A percentile compares a stretch with the other conserved stretches of the same genome.
phyloP scores from a whole-genome alignment of 1,140 invertebrate genomes.

The Mesaphorura yosii region DNA sequence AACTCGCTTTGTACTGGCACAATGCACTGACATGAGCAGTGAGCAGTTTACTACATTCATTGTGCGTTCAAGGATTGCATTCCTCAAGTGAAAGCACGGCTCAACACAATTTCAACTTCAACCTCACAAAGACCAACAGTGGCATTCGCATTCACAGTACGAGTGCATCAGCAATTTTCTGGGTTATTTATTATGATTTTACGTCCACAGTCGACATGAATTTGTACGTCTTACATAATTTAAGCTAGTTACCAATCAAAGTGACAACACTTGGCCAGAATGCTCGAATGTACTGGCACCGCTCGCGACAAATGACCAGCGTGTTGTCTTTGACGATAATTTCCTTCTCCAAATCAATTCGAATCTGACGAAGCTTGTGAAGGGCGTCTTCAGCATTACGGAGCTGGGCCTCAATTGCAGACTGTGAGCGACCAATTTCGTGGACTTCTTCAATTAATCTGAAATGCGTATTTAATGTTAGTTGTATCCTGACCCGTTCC shows the following conservation, averaged over 20 bases:
- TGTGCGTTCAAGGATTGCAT: no score
- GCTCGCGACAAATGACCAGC: constrained; percentile 28
- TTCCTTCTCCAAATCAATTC: constrained; percentile 31
- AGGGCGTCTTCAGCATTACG: constrained; percentile 31
- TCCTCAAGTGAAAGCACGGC: no score
- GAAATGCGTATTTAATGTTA: not conserved
- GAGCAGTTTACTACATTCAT: no score
- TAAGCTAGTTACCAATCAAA: constrained; percentile 28
- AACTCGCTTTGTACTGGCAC: no score
- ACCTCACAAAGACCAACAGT: no score
- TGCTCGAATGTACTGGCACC: constrained; percentile 26
- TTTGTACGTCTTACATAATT: no score
- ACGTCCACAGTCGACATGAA: no score
- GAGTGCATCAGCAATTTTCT: no score
- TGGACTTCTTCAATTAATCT: constrained; percentile 31
- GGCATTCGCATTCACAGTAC: no score
- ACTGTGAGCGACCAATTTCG: constrained; percentile 25
- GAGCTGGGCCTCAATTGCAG: constrained; percentile 26
- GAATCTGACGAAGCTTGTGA: constrained; percentile 29
- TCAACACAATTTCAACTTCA: no score
- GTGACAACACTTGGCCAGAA: constrained; percentile 30
- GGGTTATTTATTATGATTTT: no score
- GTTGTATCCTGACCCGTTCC: not conserved
- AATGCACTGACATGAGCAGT: no score
- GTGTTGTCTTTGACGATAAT: constrained; percentile 32